These are phyloP conservation scores for Pseudorhombus dupliciocellatus DNA, from an alignment of 2,113 vertebrate genomes.

Conservation along the genomic window DNA sequence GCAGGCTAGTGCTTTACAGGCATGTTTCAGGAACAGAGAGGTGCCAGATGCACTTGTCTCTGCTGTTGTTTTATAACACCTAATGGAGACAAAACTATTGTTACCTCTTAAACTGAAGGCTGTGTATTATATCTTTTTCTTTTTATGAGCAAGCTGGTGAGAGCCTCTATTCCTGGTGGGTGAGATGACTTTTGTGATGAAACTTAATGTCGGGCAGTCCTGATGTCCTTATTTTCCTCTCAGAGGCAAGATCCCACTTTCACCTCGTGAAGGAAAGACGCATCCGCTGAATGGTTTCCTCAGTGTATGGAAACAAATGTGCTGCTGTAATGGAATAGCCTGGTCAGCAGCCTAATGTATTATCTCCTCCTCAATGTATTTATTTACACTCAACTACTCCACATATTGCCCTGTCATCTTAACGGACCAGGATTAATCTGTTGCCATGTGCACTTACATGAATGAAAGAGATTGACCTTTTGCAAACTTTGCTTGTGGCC, in stretches of 20 bases:
- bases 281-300: constrained; percentile 69
- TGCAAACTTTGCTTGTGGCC: constrained; percentile 75
- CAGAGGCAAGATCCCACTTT: constrained; percentile 73
- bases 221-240: constrained; percentile 77
- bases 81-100: constrained; percentile 84
- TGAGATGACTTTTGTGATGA: constrained; percentile 82
- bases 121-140: constrained; percentile 75
- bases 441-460: constrained; percentile 79
- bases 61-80: constrained; percentile 71
- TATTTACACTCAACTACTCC: constrained; percentile 87
- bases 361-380: constrained; percentile 84
- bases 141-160: constrained; percentile 73
- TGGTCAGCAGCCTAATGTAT: constrained; percentile 83
- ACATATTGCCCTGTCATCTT: constrained; percentile 85
- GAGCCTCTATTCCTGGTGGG: constrained; percentile 57
- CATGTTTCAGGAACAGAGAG: constrained; percentile 55
- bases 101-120: constrained; percentile 77
- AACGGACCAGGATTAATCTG: constrained; percentile 84
- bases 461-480: constrained; percentile 79
- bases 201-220: constrained; percentile 80
- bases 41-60: constrained; percentile 64
- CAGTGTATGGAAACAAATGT: constrained; percentile 84
- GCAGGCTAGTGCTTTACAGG: constrained; percentile 61
- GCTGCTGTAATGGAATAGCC: constrained; percentile 81
- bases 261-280: constrained; percentile 77